Evolutionary conservation across 2,888 invertebrate genomes (phyloP), one percentile per base, ranked within the genome.

Genomic region (Hydrotaea cyrtoneurina): DNA sequence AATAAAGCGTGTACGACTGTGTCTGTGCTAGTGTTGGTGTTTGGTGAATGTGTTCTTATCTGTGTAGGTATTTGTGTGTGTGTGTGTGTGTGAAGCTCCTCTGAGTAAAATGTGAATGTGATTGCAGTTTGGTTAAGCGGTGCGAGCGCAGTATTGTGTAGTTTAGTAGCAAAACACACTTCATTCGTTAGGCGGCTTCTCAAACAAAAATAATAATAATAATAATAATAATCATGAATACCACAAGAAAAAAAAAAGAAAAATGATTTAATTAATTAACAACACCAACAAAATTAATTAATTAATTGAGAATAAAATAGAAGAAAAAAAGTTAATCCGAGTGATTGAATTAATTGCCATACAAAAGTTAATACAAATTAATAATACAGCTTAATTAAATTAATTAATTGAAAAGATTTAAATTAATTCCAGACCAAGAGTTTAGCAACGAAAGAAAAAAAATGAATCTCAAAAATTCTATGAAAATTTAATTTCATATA

Each of bases 101-200:
- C 26, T 72, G 79, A 31, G 46, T 64, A 15, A 23, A 75, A 75
- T 84, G 72, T 75, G 59, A 84, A 84, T 66, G 78, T 78, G 78
- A 85, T 77, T 85, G 85, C 85, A 85, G 77, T 82, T 85, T 85
- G 85, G 85, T 85, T 85, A 85, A 85, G 85, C 85, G 79, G 85
- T 82, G 86, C 82, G 84, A 86, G 80, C 84, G 82, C 78, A 82
- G 57, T 80, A 50, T 80, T 82, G 80, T 82, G 39, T 78, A 80
- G 80, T 86, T 85, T 72, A 86, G 86, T 85, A 85, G 73, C 82
- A 85, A 86, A 86, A 80, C 80, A 85, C 82, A 82, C 79, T 82
- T 82, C 82, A 75, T 82, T 59, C 82, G 80, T 85, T 78, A 75
- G 85, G 82, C 80, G 78, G 82, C 62, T 76, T 69, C 75, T 77